These are phyloP conservation scores for Dromiciops gliroides DNA, from an alignment of 2,113 vertebrate genomes.

Conservation along the genomic window DNA sequence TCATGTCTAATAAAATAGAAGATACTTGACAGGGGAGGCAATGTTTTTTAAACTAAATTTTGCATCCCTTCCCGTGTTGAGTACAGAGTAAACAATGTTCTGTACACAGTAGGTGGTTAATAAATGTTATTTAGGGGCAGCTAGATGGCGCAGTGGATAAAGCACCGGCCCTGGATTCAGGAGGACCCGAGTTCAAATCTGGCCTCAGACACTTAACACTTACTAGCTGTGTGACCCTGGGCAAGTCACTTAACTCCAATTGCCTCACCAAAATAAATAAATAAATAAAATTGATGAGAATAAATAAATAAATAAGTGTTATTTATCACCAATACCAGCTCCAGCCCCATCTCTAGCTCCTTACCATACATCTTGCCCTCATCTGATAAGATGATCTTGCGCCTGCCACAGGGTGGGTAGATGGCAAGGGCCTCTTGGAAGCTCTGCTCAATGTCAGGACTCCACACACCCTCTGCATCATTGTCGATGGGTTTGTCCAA, in stretches of 20 bases:
- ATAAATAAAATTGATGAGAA: no score
- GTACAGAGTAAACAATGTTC: background rate
- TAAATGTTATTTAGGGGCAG: background rate
- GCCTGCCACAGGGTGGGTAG: constrained; percentile 94
- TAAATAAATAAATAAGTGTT: no score
- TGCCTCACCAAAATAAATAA: no score
- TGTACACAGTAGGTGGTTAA: background rate
- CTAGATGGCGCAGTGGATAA: no score
- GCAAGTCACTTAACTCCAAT: no score
- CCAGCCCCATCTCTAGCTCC: constrained; percentile 64
- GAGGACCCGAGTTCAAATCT: no score
- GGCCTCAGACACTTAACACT: no score
- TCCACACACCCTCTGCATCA: constrained; percentile 93
- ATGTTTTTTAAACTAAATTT: background rate
- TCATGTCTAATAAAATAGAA: background rate
- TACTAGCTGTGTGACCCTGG: no score
- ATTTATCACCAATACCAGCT: background rate
- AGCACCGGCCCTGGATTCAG: no score
- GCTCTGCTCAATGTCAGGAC: constrained; percentile 97
- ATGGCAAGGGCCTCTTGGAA: constrained; percentile 98
- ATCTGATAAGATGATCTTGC: constrained; percentile 97
- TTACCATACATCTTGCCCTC: constrained; percentile 99
- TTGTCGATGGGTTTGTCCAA: constrained; percentile 85
- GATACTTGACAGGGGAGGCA: background rate
- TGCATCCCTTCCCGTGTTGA: background rate